phyloP scores from a whole-genome alignment of 2,888 invertebrate genomes.

The Cataglyphis rosenhaueri region DNA sequence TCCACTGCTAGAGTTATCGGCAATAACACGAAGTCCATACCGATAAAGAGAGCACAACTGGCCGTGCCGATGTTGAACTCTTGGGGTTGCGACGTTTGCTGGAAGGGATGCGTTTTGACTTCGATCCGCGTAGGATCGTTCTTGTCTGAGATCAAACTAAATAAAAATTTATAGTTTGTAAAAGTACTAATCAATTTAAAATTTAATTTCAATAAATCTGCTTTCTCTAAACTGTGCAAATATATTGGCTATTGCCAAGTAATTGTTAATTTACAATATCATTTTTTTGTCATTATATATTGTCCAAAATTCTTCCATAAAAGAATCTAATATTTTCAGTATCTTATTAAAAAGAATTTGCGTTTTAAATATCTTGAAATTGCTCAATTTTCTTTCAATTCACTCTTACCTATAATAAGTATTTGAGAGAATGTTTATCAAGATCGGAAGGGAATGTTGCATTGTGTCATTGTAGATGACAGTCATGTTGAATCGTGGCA shows the following conservation, averaged over 20 bases:
- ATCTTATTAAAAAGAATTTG: neutral
- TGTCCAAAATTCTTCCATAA: neutral
- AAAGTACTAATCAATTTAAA: neutral
- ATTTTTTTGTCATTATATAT: neutral
- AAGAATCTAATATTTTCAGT: neutral
- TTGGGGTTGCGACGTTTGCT: slow-evolving; percentile 91
- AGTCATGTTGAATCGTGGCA: slow-evolving; percentile 87
- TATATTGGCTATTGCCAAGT: neutral
- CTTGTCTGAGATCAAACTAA: slow-evolving; percentile 84
- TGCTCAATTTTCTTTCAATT: neutral
- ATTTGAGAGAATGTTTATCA: slow-evolving; percentile 91
- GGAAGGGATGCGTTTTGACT: slow-evolving; percentile 90
- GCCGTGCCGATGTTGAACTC: slow-evolving; percentile 91
- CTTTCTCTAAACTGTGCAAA: neutral
- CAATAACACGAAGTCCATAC: slow-evolving; percentile 92
- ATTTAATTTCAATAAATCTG: neutral
- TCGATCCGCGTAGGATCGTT: slow-evolving; percentile 87
- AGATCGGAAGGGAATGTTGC: slow-evolving; percentile 92
- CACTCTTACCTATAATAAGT: slow-evolving; percentile 88
- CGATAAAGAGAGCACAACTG: slow-evolving; percentile 91
- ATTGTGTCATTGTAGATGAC: slow-evolving; percentile 92
- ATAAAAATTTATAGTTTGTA: slow-evolving; percentile 17
- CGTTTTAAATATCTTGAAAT: slow-evolving; percentile 1
- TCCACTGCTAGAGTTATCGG: slow-evolving; percentile 92
- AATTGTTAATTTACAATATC: neutral